These are phyloP conservation scores for Cheiracanthium punctorium DNA, from an alignment of 2,888 invertebrate species.

Conservation along the genomic window DNA sequence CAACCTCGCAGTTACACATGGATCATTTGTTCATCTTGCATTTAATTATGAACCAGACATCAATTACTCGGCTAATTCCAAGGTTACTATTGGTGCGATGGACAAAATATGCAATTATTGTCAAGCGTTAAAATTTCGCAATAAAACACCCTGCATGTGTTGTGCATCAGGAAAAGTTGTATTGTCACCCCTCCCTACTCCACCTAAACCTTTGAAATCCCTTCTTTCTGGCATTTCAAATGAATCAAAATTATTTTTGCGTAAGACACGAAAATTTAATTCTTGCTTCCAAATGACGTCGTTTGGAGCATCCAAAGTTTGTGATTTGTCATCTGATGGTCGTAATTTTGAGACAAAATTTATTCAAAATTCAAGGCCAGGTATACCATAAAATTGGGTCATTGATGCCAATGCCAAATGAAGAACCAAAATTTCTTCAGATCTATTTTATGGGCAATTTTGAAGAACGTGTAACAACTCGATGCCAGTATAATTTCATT, in stretches of 20 bases:
- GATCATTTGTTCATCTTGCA: too few relatives aligned
- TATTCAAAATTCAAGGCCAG: conserved; percentile 31
- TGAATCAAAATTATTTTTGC: not conserved
- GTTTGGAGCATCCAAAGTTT: conserved; percentile 9
- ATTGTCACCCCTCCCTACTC: conserved; percentile 59
- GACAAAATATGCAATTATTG: conserved; percentile 26
- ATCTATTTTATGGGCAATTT: conserved; percentile 17
- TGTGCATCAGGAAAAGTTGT: conserved; percentile 70
- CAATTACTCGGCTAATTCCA: conserved; percentile 1
- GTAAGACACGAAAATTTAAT: conserved; percentile 18
- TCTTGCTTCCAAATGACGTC: conserved; percentile 43
- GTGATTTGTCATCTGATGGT: not conserved
- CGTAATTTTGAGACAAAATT: not conserved
- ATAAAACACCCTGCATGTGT: conserved; percentile 69
- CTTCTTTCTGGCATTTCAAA: conserved; percentile 32
- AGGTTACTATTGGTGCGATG: conserved; percentile 12
- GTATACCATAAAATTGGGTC: conserved; percentile 24
- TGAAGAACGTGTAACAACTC: conserved; percentile 14
- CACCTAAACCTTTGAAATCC: conserved; percentile 66
- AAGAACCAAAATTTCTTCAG: conserved; percentile 17
- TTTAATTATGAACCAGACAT: too few relatives aligned
- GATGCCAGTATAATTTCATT: not conserved
- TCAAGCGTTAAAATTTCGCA: conserved; percentile 14
- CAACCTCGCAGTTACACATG: too few relatives aligned
- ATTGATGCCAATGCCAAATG: not conserved